Evolutionary conservation across 1,140 invertebrate genomes (phyloP).

Genomic region (Pectinophora gossypiella): DNA sequence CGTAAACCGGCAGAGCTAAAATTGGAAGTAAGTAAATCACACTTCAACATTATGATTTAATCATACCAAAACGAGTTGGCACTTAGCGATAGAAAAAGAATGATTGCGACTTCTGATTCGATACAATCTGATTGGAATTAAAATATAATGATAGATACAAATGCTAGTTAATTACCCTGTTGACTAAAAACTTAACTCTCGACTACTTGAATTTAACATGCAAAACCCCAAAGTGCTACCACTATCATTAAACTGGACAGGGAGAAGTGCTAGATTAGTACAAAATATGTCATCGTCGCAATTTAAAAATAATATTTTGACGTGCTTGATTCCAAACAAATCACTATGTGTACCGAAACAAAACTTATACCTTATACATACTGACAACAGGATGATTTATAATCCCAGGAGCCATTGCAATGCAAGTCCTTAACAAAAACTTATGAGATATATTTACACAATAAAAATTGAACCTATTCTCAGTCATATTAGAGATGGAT

Average conservation of each 20-base stretch:
- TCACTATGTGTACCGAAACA: slow-evolving; percentile 9
- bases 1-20: slow-evolving; percentile 12
- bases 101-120: not conserved
- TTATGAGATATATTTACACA: slow-evolving; percentile 60
- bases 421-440: slow-evolving; percentile 40
- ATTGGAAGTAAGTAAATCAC: slow-evolving; percentile 6
- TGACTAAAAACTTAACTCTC: slow-evolving; percentile 13
- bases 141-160: slow-evolving; percentile 8
- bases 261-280: not conserved
- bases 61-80: not conserved
- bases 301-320: slow-evolving; percentile 6
- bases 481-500: slow-evolving; percentile 63
- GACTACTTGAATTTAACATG: not conserved
- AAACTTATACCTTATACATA: slow-evolving; percentile 44
- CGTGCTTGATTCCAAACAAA: slow-evolving; percentile 12
- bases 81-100: not conserved
- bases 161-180: slow-evolving; percentile 23
- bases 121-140: not conserved
- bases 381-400: slow-evolving; percentile 35
- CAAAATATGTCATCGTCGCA: not conserved
- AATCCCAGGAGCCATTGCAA: slow-evolving; percentile 26
- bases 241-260: not conserved
- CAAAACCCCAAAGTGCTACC: not conserved
- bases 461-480: slow-evolving; percentile 65
- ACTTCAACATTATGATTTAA: not conserved